Evolutionary conservation across 2,888 invertebrate genomes (phyloP), one percentile per base, ranked within the genome.

Genomic region (Drosophila cognata): DNA sequence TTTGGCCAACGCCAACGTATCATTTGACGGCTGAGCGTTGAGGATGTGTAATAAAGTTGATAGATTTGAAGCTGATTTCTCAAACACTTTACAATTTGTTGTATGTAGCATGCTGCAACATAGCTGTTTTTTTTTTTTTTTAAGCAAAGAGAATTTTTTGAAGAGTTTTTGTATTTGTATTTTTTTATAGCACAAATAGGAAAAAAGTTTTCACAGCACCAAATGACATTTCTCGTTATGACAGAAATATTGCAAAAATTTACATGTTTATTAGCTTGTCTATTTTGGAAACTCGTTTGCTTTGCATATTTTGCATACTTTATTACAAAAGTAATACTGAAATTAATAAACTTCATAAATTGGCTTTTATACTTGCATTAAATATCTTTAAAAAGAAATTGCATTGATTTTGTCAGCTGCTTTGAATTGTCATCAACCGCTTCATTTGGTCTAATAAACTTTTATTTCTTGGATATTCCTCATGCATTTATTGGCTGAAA

Each of bases 371-470:
- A 36, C 7, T 18, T 36, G 36, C 36, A 6, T 16, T 7, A 38
- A 38, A 46, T 25, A 4, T 46, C 16, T 25, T 46, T 46, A 25
- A n/a, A n/a, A 13, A 16, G 10, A 48, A 33, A 10, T 11, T 16
- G n/a, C 29, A 13, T 25, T 51, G 25, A 52, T 78, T 73, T 55
- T 38, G 55, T 53, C 69, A 58, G 55, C 60, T 51, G 33, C 21
- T 48, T 62, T 38, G 61, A 58, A 64, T 53, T 75, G 75, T 68
- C 77, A 71, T 83, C 75, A 77, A 83, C 77, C 71, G 81, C 18
- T 67, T 71, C 65, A 56, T 77, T 77, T 68, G 63, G 70, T 77
- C 66, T 74, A 80, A 80, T 82, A 83, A 73, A 73, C 71, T 75
- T 69, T n/a, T 38, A 6, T 38, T 13, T 6, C 0, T 60, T 33